Conservation (phyloP, 2,888 invertebrate species). For the Acronicta leporina region DNA sequence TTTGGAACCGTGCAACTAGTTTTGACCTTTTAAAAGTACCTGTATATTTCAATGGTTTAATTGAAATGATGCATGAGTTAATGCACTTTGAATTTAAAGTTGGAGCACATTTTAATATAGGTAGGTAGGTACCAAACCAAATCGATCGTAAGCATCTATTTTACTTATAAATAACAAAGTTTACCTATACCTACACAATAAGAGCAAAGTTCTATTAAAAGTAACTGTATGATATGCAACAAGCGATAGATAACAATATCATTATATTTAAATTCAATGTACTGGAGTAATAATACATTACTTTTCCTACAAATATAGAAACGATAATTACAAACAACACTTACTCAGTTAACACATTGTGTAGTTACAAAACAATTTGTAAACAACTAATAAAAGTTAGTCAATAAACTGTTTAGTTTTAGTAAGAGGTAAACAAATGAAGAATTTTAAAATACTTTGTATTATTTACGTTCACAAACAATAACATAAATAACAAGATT, state of each 20-base stretch:
- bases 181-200: conserved; percentile 2
- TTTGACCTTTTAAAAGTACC: too few species aligned
- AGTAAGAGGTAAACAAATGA: conserved; percentile 1
- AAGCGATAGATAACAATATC: not conserved
- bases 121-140: not conserved
- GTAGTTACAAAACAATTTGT: not conserved
- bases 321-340: not conserved
- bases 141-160: not conserved
- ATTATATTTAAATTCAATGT: conserved; percentile 2
- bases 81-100: too few species aligned
- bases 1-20: too few species aligned
- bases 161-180: not conserved
- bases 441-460: too few species aligned
- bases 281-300: not conserved
- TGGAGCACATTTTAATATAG: too few species aligned
- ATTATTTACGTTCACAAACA: too few species aligned
- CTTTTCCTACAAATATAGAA: not conserved
- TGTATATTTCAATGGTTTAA: too few species aligned
- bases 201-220: not conserved
- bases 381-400: conserved; percentile 24
- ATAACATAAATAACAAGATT: conserved; percentile 17
- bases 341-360: not conserved
- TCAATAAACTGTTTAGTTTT: not conserved
- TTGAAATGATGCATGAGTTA: too few species aligned
- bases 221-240: not conserved